phyloP scores from a whole-genome alignment of 2,113 vertebrate genomes.

The Haemorhous mexicanus region DNA sequence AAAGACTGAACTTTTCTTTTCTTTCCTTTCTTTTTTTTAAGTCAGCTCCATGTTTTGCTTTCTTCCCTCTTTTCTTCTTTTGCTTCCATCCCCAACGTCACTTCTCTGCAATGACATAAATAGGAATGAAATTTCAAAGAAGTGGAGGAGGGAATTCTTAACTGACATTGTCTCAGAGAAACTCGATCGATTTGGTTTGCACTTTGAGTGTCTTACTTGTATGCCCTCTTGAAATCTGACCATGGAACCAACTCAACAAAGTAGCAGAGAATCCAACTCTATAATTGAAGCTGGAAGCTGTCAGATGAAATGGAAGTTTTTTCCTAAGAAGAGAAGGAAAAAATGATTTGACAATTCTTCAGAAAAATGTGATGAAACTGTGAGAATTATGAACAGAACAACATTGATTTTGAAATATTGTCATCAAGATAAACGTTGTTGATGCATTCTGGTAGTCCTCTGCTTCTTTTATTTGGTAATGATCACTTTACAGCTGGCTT shows the following conservation, averaged over 20 bases:
- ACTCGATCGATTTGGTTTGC: background rate
- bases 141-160: background rate
- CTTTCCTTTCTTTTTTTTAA: no score
- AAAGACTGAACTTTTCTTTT: background rate
- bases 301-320: background rate
- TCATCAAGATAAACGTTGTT: background rate
- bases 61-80: background rate
- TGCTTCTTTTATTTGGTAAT: background rate
- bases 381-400: background rate
- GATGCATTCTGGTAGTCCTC: background rate
- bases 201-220: background rate
- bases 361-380: background rate
- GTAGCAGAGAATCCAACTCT: background rate
- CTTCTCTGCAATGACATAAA: background rate
- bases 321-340: background rate
- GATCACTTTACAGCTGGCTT: background rate
- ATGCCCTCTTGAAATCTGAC: background rate
- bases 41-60: background rate
- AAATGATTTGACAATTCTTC: background rate
- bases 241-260: background rate
- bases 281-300: background rate
- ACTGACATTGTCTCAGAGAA: background rate
- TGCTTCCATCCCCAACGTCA: fast-evolving
- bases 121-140: background rate
- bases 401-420: background rate